Evolutionary conservation across 2,888 invertebrate genomes (phyloP).

Genomic region (Meghimatium bilineatum): DNA sequence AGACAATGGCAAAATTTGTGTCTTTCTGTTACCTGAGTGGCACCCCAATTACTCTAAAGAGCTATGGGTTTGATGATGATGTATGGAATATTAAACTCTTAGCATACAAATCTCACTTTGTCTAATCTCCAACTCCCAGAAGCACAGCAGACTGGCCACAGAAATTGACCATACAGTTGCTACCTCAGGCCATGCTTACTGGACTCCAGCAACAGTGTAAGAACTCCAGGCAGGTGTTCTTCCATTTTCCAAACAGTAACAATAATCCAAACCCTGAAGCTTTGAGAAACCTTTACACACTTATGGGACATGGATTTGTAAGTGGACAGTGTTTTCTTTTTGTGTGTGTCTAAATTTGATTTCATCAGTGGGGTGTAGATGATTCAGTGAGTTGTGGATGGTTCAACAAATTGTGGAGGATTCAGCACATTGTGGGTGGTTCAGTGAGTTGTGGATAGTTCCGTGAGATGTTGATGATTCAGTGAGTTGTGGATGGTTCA

Average conservation of each 20-base stretch:
- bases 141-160: slow-evolving; percentile 95
- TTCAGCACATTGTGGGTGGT: no score
- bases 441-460: no score
- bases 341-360: no score
- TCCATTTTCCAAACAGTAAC: slow-evolving; percentile 83
- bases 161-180: slow-evolving; percentile 93
- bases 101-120: background rate
- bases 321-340: slow-evolving; percentile 48
- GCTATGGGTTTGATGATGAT: no score
- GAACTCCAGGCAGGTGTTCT: slow-evolving; percentile 93
- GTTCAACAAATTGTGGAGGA: no score
- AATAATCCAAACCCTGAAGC: slow-evolving; percentile 83
- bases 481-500: no score
- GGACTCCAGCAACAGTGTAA: slow-evolving; percentile 83
- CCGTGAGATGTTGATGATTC: no score
- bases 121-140: slow-evolving; percentile 50
- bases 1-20: no score
- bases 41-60: no score
- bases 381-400: no score
- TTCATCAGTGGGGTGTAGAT: no score
- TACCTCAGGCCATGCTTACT: slow-evolving; percentile 93
- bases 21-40: no score
- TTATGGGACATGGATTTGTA: slow-evolving; percentile 94
- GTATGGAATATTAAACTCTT: background rate
- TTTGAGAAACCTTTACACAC: slow-evolving; percentile 88